Evolutionary conservation across 2,888 invertebrate species (phyloP).

Genomic region (Apodemia mormo): DNA sequence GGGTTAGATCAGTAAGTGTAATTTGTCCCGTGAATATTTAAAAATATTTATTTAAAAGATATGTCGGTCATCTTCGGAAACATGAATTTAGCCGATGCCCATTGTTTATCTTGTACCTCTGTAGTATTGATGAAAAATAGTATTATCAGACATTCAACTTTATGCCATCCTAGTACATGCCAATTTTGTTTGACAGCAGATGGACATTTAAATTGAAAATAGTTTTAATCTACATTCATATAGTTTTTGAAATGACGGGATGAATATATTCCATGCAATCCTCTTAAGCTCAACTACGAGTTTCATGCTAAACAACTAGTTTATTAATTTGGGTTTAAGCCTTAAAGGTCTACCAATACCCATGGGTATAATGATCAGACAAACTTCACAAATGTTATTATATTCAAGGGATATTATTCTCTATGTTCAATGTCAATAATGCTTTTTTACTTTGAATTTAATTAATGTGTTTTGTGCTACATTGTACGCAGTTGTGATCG

Average conservation of each 20-base stretch:
- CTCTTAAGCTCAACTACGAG: background rate
- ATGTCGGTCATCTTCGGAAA: too few species aligned
- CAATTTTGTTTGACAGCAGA: too few species aligned
- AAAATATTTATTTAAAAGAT: too few species aligned
- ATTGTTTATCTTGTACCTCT: too few species aligned
- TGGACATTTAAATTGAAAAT: background rate
- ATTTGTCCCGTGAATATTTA: too few species aligned
- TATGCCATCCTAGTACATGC: too few species aligned
- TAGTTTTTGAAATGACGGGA: background rate
- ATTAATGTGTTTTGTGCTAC: background rate
- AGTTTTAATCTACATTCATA: background rate
- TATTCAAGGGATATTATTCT: constrained; percentile 1
- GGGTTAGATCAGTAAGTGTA: too few species aligned
- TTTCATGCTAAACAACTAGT: constrained; percentile 11
- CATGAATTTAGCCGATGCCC: too few species aligned
- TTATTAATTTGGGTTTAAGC: constrained; percentile 17
- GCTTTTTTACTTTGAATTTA: background rate
- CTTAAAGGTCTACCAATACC: constrained; percentile 11
- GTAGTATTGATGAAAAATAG: too few species aligned
- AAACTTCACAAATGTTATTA: background rate
- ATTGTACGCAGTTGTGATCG: constrained; percentile 4
- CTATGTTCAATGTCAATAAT: background rate
- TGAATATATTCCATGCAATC: background rate
- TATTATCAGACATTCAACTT: too few species aligned
- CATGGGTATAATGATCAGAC: constrained; percentile 6